Base-by-base conservation (phyloP, 2,113 vertebrate genomes). In the Garra rufa region DNA sequence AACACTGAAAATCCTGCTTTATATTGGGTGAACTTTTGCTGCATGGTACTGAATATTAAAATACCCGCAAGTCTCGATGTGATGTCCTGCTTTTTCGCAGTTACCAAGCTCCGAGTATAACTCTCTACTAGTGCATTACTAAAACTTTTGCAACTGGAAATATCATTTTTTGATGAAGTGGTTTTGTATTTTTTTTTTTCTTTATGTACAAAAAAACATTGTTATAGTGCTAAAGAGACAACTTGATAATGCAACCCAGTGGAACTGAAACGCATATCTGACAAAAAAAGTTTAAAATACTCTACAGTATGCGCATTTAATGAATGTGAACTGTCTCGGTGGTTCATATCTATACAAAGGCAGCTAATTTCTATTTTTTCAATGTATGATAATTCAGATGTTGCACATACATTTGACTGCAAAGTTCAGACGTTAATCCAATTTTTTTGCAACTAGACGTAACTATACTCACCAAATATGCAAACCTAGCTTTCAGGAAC, bases 401-500 rank as follows among this genome's bases (percentile, higher is more conserved):
- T 87, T 90, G 88, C 89, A 91, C 88, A 77, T 91, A 87, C 85
- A 88, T 92, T 89, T 88, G 88, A 92, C 89, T 88, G 88, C 87
- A 86, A 85, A 86, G 83, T 87, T 76, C 75, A 83, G 30, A 81
- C 80, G 85, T 80, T 77, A 85, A 86, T 88, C 65, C 73, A 70
- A 19, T 69, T 57, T 43, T 84, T 88, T 85, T 76, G 82, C 80
- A 87, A 89, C 87, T 84, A 90, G 87, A 87, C 82, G 89, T 86
- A 91, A 87, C 89, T 89, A 85, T 83, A 89, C 88, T 93, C 88
- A 81, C 90, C 87, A 85, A 92, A 96, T 95, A 95, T 96, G 96
- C 96, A 96, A 95, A 87, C 89, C 83, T 91, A 80, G 89, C 84
- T 63, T 84, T 90, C 90, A 91, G 90, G 92, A 92, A 88, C 91